Conservation (phyloP, 2,797 vertebrate genomes). For the Valencia hispanica region DNA sequence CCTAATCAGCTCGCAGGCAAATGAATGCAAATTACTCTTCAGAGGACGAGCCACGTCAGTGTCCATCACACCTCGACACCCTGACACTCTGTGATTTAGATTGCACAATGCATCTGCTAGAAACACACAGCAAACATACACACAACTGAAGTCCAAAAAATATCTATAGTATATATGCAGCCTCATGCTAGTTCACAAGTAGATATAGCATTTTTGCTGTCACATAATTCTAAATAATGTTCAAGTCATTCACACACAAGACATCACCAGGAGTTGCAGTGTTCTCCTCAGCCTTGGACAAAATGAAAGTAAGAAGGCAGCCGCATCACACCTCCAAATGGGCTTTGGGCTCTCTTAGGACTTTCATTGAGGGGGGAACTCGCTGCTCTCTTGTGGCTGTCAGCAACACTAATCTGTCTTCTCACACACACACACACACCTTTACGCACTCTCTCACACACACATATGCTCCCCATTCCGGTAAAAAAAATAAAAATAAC, state of each 20-base stretch:
- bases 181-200: conserved; percentile 7
- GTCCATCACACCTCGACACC: conserved; percentile 62
- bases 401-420: conserved; percentile 62
- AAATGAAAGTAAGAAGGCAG: conserved; percentile 72
- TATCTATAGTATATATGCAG: conserved; percentile 1
- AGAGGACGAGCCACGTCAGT: conserved; percentile 61
- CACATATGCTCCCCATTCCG: background rate
- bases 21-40: conserved; percentile 68
- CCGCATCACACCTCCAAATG: conserved; percentile 76
- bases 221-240: conserved; percentile 34
- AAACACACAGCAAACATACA: background rate
- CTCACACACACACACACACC: conserved; percentile 16
- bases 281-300: conserved; percentile 52
- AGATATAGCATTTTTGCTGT: conserved; percentile 13
- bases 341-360: conserved; percentile 68
- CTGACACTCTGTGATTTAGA: conserved; percentile 44
- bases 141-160: conserved; percentile 26
- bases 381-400: conserved; percentile 56
- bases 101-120: conserved; percentile 40
- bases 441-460: background rate
- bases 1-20: conserved; percentile 66
- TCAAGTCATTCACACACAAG: conserved; percentile 5
- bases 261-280: conserved; percentile 21
- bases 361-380: conserved; percentile 51
- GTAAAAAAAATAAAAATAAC: background rate